phyloP scores from a whole-genome alignment of 2,797 vertebrate genomes.

The Psittacula derbiana region DNA sequence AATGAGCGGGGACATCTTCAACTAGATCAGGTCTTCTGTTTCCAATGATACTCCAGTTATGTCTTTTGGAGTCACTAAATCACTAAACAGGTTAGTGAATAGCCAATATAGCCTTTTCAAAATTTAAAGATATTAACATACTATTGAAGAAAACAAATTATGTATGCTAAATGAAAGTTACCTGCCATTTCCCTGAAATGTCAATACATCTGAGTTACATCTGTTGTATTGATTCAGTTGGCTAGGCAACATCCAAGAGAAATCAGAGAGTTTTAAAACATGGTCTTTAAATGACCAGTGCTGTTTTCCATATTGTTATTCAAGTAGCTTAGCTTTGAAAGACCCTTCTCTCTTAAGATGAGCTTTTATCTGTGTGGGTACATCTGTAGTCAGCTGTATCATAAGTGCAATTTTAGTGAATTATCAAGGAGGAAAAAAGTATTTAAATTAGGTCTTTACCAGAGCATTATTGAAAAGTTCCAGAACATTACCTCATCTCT shows the following conservation, averaged over 20 bases:
- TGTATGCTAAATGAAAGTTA: not conserved
- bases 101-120: not conserved
- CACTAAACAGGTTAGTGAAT: not conserved
- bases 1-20: not conserved
- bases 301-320: not conserved
- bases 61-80: not conserved
- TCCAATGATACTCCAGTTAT: not conserved
- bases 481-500: not conserved
- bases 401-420: not conserved
- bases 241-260: not conserved
- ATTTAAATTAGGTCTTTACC: not conserved
- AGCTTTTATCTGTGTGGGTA: not conserved
- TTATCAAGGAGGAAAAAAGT: not conserved
- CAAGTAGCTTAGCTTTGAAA: not conserved
- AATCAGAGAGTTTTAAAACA: not conserved
- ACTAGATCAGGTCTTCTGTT: not conserved
- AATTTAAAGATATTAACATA: not conserved
- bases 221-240: not conserved
- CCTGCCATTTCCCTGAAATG: not conserved
- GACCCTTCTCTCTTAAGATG: not conserved
- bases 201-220: not conserved
- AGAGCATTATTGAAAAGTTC: not conserved
- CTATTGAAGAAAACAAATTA: not conserved
- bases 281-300: not conserved
- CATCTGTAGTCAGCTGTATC: not conserved